Base-by-base conservation (phyloP, 2,797 vertebrate species). In the Amblyopsis hoosieri region DNA sequence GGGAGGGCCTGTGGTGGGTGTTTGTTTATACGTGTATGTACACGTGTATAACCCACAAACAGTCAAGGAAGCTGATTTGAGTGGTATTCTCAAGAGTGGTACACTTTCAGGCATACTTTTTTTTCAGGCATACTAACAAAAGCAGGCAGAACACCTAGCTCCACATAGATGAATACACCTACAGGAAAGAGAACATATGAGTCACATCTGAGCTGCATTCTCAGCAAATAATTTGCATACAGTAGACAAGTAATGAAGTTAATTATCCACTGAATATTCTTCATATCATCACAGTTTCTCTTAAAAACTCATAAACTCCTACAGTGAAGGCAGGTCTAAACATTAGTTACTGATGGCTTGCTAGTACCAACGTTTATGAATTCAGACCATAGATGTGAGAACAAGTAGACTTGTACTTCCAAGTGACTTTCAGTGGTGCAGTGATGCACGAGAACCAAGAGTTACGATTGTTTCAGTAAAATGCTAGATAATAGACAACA, bases 11-110 rank as follows among this genome's bases (percentile, higher is more conserved):
- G 57, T 48, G 75, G 46, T 61, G 66, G 7, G 23, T 42, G 57
- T 61, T 47, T 12, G 46, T 50, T 54, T 17, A 17, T 56, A 54
- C 48, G 51, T 51, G 54, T 54, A 50, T 49, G 54, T 11, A n/a
- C 14, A 54, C n/a, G 53, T n/a, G 61, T 57, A 69, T 62, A 64
- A 78, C 76, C 82, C 82, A 82, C 78, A 76, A 72, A 74, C 69
- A 60, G 75, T 78, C 49, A 72, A 84, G 81, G 78, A 84, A 79
- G 80, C 80, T 75, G 71, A 66, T 46, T 63, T 0, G n/a, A 72
- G 62, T 56, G 12, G 46, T 56, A 60, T 60, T 68, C 46, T 17
- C 45, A 73, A 66, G 74, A 60, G 80, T 53, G 17, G 4, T 8
- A 2, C 31, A 17, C 12, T 10, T 51, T 48, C 31, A 31, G 9